Percentiles rank a stretch among this genome's conserved stretches.
phyloP scores from a whole-genome alignment of 2,888 invertebrate genomes.

The Invenusta paracnida region DNA sequence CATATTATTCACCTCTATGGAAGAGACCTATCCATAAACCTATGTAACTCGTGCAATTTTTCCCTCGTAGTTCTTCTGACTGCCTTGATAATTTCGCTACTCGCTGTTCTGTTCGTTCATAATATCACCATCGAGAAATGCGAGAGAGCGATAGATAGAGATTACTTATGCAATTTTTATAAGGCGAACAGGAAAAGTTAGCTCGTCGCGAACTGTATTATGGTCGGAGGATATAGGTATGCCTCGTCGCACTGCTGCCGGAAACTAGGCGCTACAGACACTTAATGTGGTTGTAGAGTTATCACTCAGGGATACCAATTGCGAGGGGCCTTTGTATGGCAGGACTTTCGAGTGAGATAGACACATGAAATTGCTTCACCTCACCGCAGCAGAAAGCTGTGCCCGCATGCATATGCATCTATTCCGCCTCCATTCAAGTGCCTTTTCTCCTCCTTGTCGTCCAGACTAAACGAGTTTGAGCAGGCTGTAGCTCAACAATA shows the following conservation, averaged over 20 bases:
- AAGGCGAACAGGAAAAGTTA: neutral
- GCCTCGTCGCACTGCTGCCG: too few relatives aligned
- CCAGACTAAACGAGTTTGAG: slow-evolving; percentile 2
- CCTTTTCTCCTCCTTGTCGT: neutral
- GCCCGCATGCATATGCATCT: neutral
- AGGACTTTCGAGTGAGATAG: slow-evolving; percentile 6
- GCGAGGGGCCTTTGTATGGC: slow-evolving; percentile 12
- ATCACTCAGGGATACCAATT: slow-evolving; percentile 25
- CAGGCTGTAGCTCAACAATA: neutral
- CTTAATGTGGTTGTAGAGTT: slow-evolving; percentile 26
- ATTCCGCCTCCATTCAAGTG: neutral
- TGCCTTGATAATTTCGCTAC: neutral
- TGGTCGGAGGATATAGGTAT: neutral
- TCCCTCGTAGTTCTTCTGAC: too few relatives aligned
- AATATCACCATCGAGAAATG: too few relatives aligned
- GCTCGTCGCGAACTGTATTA: neutral
- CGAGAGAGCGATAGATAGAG: too few relatives aligned
- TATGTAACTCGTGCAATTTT: too few relatives aligned
- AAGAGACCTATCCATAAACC: too few relatives aligned
- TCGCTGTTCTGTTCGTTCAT: neutral
- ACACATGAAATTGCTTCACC: slow-evolving; percentile 17
- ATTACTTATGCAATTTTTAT: slow-evolving; percentile 29
- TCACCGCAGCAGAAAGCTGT: slow-evolving; percentile 1
- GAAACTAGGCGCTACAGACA: neutral
- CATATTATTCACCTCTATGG: too few relatives aligned